These are phyloP conservation scores for Stenopsyche tienmushanensis DNA, from an alignment of 1,140 invertebrate genomes.

Conservation along the genomic window DNA sequence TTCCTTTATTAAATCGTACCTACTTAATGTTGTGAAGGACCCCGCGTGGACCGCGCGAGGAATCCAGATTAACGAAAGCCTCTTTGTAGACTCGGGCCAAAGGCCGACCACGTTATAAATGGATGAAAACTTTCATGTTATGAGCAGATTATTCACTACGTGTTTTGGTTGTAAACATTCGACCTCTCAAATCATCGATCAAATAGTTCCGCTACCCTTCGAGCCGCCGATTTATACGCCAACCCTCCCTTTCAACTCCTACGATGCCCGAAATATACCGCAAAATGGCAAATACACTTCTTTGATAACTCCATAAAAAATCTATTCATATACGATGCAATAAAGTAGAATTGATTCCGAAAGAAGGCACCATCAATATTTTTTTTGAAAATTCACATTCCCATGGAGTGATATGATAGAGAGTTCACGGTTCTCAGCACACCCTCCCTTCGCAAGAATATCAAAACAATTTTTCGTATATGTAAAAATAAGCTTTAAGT, in stretches of 20 bases:
- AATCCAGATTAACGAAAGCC: constrained; percentile 18
- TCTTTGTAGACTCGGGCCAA: constrained; percentile 4
- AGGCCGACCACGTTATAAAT: constrained; percentile 12
- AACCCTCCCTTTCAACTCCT: background rate
- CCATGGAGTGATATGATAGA: no score
- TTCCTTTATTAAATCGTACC: constrained; percentile 29
- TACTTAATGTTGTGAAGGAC: background rate
- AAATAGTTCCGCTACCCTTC: background rate
- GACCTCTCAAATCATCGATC: constrained; percentile 1
- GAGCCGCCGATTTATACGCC: background rate
- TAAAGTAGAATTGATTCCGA: constrained; percentile 10
- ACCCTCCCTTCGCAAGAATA: no score
- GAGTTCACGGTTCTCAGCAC: no score
- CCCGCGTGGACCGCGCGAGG: background rate
- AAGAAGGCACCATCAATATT: no score
- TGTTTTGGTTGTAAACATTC: constrained; percentile 33
- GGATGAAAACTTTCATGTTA: constrained; percentile 26
- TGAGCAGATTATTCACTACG: constrained; percentile 33
- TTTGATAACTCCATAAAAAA: background rate
- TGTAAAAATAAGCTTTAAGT: no score
- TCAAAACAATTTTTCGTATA: no score
- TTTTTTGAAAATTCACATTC: no score
- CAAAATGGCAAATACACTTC: background rate
- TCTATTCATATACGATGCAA: background rate
- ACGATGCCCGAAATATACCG: background rate